Percentiles rank a stretch among this genome's conserved stretches.
Conservation (phyloP, 2,888 invertebrate genomes). For the Thymelicus lineola region DNA sequence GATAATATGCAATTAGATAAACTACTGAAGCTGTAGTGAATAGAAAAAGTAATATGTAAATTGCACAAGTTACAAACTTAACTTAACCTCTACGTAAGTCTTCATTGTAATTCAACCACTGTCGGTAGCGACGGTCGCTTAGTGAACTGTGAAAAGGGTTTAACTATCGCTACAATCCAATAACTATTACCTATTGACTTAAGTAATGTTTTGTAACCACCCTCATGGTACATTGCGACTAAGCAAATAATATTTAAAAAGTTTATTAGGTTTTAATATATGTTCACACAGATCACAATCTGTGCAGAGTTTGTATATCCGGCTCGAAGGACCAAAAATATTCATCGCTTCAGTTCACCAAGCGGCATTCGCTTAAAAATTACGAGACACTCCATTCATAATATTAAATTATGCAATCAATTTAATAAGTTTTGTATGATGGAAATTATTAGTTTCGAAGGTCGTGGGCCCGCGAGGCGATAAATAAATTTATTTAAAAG, state of each 20-base stretch:
- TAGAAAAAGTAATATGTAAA: conserved; percentile 62
- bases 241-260: too few relatives aligned
- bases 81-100: conserved; percentile 59
- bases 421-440: conserved; percentile 46
- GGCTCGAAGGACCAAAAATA: conserved; percentile 45
- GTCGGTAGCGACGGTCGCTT: conserved; percentile 1
- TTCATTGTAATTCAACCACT: conserved; percentile 51
- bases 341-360: conserved; percentile 32
- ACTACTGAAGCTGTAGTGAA: conserved; percentile 62
- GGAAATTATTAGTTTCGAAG: conserved; percentile 42
- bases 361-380: conserved; percentile 35
- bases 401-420: conserved; percentile 44
- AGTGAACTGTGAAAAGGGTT: conserved; percentile 4
- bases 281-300: too few relatives aligned
- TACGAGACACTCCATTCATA: conserved; percentile 38
- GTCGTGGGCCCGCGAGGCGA: conserved; percentile 55
- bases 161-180: not conserved
- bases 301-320: conserved; percentile 28
- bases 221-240: too few relatives aligned
- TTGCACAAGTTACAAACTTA: conserved; percentile 70
- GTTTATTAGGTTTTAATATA: too few relatives aligned
- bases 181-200: too few relatives aligned
- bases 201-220: too few relatives aligned
- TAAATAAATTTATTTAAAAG: conserved; percentile 67
- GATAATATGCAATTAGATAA: conserved; percentile 63